These are phyloP conservation scores for Arrhopalites spinosus DNA, from an alignment of 2,888 invertebrate species.

Conservation along the genomic window DNA sequence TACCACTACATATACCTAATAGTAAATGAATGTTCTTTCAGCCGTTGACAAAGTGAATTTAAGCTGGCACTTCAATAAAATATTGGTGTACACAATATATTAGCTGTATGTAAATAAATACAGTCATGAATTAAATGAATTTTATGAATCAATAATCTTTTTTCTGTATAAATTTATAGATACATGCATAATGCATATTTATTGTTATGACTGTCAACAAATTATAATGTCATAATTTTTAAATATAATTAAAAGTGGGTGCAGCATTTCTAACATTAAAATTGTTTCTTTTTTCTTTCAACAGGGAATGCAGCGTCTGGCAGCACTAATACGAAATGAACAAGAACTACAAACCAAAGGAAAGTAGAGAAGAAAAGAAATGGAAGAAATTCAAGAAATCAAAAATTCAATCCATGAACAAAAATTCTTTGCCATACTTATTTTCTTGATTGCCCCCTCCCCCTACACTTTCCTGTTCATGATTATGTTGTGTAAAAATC, in stretches of 20 bases:
- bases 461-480: no score
- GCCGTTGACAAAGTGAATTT: not conserved
- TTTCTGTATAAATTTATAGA: not conserved
- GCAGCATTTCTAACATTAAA: not conserved
- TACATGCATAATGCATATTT: not conserved
- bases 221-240: not conserved
- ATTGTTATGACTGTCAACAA: not conserved
- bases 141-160: not conserved
- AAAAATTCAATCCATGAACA: no score
- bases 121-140: not conserved
- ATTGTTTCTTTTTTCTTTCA: slow-evolving; percentile 1
- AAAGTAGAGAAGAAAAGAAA: not conserved
- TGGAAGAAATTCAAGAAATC: not conserved
- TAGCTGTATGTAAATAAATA: no score
- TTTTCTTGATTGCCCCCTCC: no score
- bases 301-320: slow-evolving; percentile 41
- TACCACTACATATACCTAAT: not conserved
- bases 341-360: not conserved
- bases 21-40: not conserved
- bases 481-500: no score
- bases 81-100: no score
- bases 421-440: no score
- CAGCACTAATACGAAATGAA: slow-evolving; percentile 37
- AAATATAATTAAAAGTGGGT: not conserved
- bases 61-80: not conserved